Evolutionary conservation across 2,888 invertebrate genomes (phyloP).

Genomic region (Amphiduros pacificus): DNA sequence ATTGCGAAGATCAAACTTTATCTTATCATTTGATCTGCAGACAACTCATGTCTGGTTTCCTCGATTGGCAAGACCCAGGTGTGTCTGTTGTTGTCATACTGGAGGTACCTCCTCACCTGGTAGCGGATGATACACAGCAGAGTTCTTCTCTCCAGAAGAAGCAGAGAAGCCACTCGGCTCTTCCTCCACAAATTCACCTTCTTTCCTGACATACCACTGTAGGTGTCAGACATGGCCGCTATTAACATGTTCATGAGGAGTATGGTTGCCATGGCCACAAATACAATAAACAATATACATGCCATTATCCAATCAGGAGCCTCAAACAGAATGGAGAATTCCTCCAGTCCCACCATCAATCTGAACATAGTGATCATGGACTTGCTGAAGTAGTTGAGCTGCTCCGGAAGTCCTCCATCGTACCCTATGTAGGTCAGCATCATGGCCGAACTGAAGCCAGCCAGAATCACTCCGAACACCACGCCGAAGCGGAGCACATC

Average conservation of each 20-base stretch:
- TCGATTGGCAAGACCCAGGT: too few relatives aligned
- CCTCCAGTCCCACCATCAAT: constrained; percentile 1
- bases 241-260: constrained; percentile 14
- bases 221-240: constrained; percentile 16
- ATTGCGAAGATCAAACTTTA: too few relatives aligned
- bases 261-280: background rate
- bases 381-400: background rate
- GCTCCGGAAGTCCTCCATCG: background rate
- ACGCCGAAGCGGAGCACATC: constrained; percentile 8
- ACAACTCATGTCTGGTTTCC: too few relatives aligned
- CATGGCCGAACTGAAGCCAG: constrained; percentile 4
- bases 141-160: background rate
- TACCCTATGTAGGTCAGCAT: background rate
- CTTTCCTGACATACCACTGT: background rate
- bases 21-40: too few relatives aligned
- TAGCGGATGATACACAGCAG: background rate
- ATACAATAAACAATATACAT: background rate
- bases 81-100: too few relatives aligned
- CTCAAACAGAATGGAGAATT: background rate
- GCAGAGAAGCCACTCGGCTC: background rate
- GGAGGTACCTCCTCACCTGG: too few relatives aligned
- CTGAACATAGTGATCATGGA: constrained; percentile 8
- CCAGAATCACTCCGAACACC: background rate
- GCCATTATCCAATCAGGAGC: background rate
- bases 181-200: background rate